Evolutionary conservation across 2,888 invertebrate species (phyloP).

Genomic region (Eremobia ochroleuca): DNA sequence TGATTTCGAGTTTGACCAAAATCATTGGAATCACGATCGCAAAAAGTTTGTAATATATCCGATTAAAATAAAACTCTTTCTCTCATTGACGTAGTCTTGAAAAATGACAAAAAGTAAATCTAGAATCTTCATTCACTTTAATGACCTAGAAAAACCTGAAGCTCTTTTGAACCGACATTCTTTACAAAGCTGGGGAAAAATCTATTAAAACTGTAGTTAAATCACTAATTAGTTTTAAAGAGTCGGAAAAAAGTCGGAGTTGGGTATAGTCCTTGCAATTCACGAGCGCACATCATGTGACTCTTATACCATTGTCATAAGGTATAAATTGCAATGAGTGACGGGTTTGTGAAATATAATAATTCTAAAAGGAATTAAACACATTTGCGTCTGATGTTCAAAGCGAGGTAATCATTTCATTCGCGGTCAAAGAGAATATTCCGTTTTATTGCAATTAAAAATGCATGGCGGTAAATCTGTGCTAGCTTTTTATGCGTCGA

Average conservation of each 20-base stretch:
- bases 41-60: not conserved
- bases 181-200: constrained; percentile 63
- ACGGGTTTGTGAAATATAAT: not conserved
- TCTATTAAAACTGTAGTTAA: constrained; percentile 68
- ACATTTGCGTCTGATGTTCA: constrained; percentile 55
- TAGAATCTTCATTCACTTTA: constrained; percentile 50
- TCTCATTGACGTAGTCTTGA: not conserved
- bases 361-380: constrained; percentile 58
- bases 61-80: constrained; percentile 9
- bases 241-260: constrained; percentile 59
- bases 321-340: not conserved
- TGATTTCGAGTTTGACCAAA: too few relatives aligned
- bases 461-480: constrained; percentile 38
- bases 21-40: not conserved
- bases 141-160: constrained; percentile 47
- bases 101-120: constrained; percentile 42
- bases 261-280: constrained; percentile 18
- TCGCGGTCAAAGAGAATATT: constrained; percentile 54
- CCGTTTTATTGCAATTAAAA: constrained; percentile 63
- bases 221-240: constrained; percentile 70
- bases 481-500: constrained; percentile 15
- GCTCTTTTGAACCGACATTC: constrained; percentile 51
- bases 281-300: not conserved
- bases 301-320: not conserved
- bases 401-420: constrained; percentile 64